These are phyloP conservation scores for Taxidea taxus DNA, from an alignment of 2,113 vertebrate species.

Conservation along the genomic window DNA sequence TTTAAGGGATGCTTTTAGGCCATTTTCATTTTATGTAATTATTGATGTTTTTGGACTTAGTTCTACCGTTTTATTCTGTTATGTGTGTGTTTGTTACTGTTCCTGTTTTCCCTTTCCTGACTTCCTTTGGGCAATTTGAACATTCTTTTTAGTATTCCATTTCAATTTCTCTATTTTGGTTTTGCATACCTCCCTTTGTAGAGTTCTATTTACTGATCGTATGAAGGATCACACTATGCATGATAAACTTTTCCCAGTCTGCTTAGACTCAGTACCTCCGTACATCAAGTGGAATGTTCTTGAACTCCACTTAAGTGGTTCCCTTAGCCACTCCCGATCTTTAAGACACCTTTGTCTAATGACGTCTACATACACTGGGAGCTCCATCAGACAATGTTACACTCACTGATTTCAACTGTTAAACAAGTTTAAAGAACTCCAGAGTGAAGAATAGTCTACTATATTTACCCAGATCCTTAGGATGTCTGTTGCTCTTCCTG, in stretches of 20 bases:
- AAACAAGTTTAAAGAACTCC: background rate
- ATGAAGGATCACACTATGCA: background rate
- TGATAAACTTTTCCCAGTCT: background rate
- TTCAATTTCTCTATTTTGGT: background rate
- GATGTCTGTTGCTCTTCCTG: background rate
- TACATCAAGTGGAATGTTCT: background rate
- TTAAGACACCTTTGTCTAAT: background rate
- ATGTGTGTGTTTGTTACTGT: background rate
- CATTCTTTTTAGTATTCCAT: background rate
- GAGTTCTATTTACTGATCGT: background rate
- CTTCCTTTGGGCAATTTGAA: background rate
- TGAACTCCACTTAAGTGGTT: too few species aligned
- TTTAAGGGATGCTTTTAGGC: slow-evolving; percentile 33
- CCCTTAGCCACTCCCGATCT: accelerated
- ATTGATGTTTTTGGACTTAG: background rate
- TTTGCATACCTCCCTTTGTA: background rate
- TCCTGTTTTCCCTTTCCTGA: background rate
- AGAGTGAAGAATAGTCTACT: background rate
- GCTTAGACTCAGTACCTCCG: background rate
- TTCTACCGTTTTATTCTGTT: background rate
- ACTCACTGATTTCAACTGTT: background rate
- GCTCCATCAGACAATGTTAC: background rate
- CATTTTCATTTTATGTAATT: slow-evolving; percentile 4
- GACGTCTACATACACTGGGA: background rate
- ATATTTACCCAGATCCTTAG: background rate